phyloP scores from a whole-genome alignment of 2,888 invertebrate genomes.

The Acanthosoma haemorrhoidale region DNA sequence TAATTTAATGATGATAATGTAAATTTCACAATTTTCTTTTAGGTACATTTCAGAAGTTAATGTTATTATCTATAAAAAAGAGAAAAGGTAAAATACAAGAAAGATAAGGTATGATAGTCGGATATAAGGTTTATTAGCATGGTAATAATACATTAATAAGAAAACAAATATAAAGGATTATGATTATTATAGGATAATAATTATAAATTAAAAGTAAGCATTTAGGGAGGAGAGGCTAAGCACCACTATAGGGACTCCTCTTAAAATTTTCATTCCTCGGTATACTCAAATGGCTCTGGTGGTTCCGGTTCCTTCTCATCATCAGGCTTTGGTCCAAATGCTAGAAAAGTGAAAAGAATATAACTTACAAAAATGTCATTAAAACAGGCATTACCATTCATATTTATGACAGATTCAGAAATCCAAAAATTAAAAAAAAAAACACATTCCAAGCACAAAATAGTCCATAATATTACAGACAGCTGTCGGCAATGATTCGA shows the following conservation, averaged over 20 bases:
- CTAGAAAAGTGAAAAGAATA: slow-evolving; percentile 46
- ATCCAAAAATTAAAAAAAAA: too few species aligned
- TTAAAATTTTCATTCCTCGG: slow-evolving; percentile 9
- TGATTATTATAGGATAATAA: too few species aligned
- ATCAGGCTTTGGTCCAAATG: slow-evolving; percentile 83
- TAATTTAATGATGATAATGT: too few species aligned
- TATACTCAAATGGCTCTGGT: slow-evolving; percentile 93
- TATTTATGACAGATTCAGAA: too few species aligned
- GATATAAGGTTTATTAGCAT: neutral
- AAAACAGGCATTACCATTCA: too few species aligned
- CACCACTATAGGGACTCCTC: neutral
- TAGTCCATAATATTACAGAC: too few species aligned
- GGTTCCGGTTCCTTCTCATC: slow-evolving; percentile 96
- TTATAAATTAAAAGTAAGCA: neutral
- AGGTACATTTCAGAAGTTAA: too few species aligned
- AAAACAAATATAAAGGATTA: neutral
- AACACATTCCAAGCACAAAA: too few species aligned
- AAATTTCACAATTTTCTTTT: too few species aligned
- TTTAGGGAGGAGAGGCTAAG: neutral
- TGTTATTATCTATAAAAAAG: too few species aligned
- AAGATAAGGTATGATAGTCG: neutral
- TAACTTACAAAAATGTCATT: neutral
- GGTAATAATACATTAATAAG: neutral
- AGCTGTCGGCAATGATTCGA: too few species aligned
- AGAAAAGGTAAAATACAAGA: neutral